phyloP scores from a whole-genome alignment of 35 echinoderm and acorn worm genomes.

The Apostichopus parvimensis region DNA sequence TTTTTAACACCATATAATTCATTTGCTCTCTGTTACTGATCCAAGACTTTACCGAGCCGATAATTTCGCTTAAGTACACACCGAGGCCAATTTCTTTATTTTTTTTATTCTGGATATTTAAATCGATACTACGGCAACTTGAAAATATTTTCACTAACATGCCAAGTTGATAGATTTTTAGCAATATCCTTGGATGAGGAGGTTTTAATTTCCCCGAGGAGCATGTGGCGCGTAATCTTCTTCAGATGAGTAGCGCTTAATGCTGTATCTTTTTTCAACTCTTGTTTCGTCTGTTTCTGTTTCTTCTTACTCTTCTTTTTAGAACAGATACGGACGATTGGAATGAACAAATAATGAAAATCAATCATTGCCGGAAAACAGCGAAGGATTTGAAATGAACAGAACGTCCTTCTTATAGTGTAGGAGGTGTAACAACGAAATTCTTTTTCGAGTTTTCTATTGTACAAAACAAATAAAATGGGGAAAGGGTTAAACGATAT shows the following conservation, averaged over 20 bases:
- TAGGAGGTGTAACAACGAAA: no score
- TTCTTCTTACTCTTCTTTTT: not conserved
- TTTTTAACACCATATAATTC: no score
- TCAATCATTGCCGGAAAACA: not conserved
- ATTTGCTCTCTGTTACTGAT: no score
- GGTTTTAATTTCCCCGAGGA: not conserved
- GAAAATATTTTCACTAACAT: not conserved
- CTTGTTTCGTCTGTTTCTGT: not conserved
- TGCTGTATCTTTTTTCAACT: not conserved
- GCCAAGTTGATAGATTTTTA: not conserved
- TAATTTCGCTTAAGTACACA: not conserved
- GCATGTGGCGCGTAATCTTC: not conserved
- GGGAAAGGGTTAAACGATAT: no score
- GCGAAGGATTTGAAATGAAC: not conserved
- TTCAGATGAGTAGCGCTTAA: not conserved
- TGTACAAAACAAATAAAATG: no score
- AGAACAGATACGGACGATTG: no score
- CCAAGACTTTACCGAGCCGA: not conserved
- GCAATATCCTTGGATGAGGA: not conserved
- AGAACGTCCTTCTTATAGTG: no score
- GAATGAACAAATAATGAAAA: not conserved
- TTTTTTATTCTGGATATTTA: not conserved
- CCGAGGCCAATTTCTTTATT: not conserved
- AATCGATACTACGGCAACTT: not conserved
- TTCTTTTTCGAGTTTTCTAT: no score